A percentile compares a stretch with the other conserved stretches of the same genome.
Evolutionary conservation across 2,113 vertebrate genomes (phyloP).

Genomic region (Clarias macrocephalus): DNA sequence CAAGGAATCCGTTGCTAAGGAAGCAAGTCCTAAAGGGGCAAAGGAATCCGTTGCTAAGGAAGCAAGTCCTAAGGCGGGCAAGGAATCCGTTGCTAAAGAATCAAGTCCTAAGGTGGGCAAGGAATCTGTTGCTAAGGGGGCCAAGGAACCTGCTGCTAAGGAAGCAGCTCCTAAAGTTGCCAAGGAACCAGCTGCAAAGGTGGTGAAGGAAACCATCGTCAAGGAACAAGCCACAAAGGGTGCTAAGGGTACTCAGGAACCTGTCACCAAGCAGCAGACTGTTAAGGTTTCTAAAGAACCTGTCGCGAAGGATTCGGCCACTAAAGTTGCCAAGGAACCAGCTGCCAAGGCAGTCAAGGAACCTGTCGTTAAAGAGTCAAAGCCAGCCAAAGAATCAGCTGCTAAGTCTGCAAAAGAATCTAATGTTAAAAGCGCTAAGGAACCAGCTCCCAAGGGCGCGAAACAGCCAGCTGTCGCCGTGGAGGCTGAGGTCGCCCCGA

Average conservation of each 20-base stretch:
- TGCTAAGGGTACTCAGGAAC: constrained; percentile 17
- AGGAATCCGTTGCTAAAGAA: too few species aligned
- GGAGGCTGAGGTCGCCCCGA: constrained; percentile 56
- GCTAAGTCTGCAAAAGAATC: not conserved
- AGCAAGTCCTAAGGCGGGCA: not conserved
- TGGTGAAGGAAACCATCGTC: not conserved
- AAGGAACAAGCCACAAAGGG: constrained; percentile 60
- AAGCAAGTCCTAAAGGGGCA: not conserved
- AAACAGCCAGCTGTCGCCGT: constrained; percentile 57
- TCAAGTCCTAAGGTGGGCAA: not conserved
- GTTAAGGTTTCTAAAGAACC: constrained; percentile 17
- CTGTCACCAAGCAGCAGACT: not conserved
- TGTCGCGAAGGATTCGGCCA: not conserved
- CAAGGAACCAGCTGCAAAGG: not conserved
- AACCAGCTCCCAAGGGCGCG: constrained; percentile 28
- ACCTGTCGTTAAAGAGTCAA: constrained; percentile 1
- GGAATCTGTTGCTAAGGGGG: too few species aligned
- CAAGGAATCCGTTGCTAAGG: constrained; percentile 20
- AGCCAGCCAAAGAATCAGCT: not conserved
- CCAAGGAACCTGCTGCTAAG: not conserved
- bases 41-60: not conserved
- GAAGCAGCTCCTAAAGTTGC: too few species aligned
- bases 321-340: constrained; percentile 24
- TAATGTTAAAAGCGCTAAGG: constrained; percentile 18
- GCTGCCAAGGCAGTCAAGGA: constrained; percentile 14